These are phyloP conservation scores for Bhutanitis thaidina DNA, from an alignment of 2,888 invertebrate genomes.

Conservation along the genomic window DNA sequence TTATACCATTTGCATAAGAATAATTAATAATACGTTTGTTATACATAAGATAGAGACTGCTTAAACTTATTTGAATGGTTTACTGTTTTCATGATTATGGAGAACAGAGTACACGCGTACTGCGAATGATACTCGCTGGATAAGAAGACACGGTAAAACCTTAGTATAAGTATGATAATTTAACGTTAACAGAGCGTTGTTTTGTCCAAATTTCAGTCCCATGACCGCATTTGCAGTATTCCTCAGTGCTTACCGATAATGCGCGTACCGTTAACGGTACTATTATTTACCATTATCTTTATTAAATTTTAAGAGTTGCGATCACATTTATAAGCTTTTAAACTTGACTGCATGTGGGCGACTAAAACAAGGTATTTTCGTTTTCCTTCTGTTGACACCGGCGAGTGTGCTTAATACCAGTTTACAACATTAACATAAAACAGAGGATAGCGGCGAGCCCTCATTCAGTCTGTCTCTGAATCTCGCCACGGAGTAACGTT, in stretches of 20 bases:
- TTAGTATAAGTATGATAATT: too few relatives aligned
- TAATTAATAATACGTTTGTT: too few relatives aligned
- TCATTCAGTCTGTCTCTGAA: constrained; percentile 58
- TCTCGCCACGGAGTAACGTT: constrained; percentile 43
- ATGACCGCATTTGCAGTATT: constrained; percentile 1
- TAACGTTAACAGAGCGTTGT: neutral
- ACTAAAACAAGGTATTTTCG: constrained; percentile 38
- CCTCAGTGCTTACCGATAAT: constrained; percentile 6
- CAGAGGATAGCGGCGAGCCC: constrained; percentile 67
- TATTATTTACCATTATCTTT: constrained; percentile 9
- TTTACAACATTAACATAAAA: constrained; percentile 65
- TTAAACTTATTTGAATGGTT: too few relatives aligned
- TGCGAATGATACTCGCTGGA: too few relatives aligned
- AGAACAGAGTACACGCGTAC: too few relatives aligned
- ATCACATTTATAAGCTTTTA: constrained; percentile 31
- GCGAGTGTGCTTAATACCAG: constrained; percentile 46
- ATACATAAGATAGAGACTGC: too few relatives aligned
- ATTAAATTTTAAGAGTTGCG: constrained; percentile 9
- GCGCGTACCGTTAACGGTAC: constrained; percentile 7
- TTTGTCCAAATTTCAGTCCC: neutral
- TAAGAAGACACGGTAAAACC: too few relatives aligned
- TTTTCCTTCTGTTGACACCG: constrained; percentile 45
- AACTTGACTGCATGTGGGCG: constrained; percentile 39
- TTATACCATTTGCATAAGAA: too few relatives aligned
- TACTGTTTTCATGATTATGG: too few relatives aligned